Base-by-base conservation (phyloP, 2,888 invertebrate genomes). In the Cheilosia soror region DNA sequence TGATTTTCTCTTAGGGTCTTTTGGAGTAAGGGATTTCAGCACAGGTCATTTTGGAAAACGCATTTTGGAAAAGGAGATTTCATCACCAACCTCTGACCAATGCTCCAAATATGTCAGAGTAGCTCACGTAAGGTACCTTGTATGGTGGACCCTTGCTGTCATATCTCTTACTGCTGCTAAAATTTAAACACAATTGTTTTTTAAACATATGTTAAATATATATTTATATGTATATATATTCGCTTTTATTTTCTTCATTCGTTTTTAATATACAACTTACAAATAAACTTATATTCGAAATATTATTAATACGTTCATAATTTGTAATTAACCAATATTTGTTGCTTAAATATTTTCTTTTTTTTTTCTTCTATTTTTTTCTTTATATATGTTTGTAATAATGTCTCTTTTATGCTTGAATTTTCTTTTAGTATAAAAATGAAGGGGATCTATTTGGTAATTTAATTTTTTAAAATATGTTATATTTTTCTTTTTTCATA, bases 181-280 rank as follows among this genome's bases (percentile, higher is more conserved):
- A 40, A 40, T 40, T 2, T 20, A 15, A 55, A 60, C 27, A 42
- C 6, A 11, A 9, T 6, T 44, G 51, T 37, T 68, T 20, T 68
- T 82, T 72, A 69, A 73, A 83, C 78, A 83, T 83, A 81, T 76
- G 33, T 76, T 78, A 73, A 83, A 83, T 83, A 83, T 83, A 80
- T 80, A 73, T 73, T 73, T 82, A 42, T 82, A 66, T 51, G 27
- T 73, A 76, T 81, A 68, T 76, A 81, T 75, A 62, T 83, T 57
- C 76, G 69, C 57, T 65, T 81, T 72, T 55, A 73, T 76, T 76
- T 81, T 53, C 62, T 69, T 76, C 65, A 81, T 76, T 76, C 65
- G 58, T 62, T 83, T 71, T 82, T 62, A 78, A 83, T 83, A 83
- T 78, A 83, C 77, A 83, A 77, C 72, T 83, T 78, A 83, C 71